Conservation (phyloP, 1,140 invertebrate genomes). For the Pogonomyrmex barbatus region DNA sequence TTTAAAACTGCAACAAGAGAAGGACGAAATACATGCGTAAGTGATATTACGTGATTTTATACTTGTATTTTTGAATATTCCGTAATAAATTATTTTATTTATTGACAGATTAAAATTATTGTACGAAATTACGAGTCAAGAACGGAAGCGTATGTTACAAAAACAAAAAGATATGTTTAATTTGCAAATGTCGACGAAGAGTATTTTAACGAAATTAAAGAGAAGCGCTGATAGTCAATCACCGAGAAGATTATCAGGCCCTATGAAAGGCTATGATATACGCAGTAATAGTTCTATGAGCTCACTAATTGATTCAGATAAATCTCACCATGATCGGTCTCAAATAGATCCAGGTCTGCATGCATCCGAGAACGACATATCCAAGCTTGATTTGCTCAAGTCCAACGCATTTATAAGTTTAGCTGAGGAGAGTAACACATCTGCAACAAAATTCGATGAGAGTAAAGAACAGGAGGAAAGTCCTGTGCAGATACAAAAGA, state of each 20-base stretch:
- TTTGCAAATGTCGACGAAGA: conserved; percentile 85
- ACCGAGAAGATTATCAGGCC: conserved; percentile 83
- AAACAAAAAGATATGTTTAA: conserved; percentile 85
- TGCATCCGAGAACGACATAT: conserved; percentile 70
- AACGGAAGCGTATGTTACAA: conserved; percentile 84
- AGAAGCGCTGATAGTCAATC: conserved; percentile 84
- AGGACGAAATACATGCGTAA: conserved; percentile 87
- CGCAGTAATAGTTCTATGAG: conserved; percentile 85
- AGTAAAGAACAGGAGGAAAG: conserved; percentile 57
- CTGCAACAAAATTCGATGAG: conserved; percentile 61
- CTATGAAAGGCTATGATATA: conserved; percentile 86
- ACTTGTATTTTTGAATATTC: conserved; percentile 1
- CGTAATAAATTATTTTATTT: conserved; percentile 34
- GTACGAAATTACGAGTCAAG: conserved; percentile 84
- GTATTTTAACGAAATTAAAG: conserved; percentile 84
- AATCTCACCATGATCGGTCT: conserved; percentile 83
- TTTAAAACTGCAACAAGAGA: conserved; percentile 85
- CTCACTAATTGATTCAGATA: conserved; percentile 84
- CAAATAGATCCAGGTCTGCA: conserved; percentile 77
- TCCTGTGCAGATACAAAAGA: conserved; percentile 60
- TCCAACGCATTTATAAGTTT: conserved; percentile 65
- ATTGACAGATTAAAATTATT: conserved; percentile 82
- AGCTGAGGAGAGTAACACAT: conserved; percentile 67
- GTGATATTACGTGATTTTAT: conserved; percentile 10
- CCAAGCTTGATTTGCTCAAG: conserved; percentile 70